Percentiles rank a stretch among this genome's conserved stretches.
Evolutionary conservation across 2,113 vertebrate species (phyloP).

Genomic region (Indri indri): DNA sequence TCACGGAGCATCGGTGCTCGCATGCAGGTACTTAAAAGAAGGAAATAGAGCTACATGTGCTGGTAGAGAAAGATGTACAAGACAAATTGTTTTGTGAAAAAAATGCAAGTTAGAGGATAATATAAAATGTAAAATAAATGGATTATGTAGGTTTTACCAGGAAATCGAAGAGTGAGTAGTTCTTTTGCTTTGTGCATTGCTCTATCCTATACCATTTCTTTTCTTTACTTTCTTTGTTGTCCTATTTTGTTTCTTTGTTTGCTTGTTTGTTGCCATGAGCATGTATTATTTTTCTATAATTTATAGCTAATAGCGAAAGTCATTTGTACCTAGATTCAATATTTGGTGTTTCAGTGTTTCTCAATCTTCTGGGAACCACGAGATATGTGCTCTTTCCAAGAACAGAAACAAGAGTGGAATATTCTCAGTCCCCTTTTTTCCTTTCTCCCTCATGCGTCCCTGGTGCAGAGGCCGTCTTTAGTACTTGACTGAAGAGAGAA

Average conservation of each 20-base stretch:
- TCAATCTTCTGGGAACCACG: background rate
- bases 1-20: background rate
- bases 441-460: background rate
- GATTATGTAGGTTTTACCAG: background rate
- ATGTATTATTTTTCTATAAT: background rate
- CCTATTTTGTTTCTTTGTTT: background rate
- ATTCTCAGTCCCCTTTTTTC: background rate
- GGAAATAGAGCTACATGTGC: background rate
- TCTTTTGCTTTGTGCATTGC: background rate
- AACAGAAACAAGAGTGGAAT: background rate
- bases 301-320: background rate
- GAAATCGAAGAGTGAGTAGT: background rate
- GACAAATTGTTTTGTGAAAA: background rate
- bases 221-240: background rate
- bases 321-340: background rate
- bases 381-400: background rate
- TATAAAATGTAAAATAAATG: background rate
- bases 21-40: background rate
- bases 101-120: background rate
- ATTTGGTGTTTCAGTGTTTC: background rate
- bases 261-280: background rate
- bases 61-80: background rate
- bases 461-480: background rate
- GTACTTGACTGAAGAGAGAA: background rate
- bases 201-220: background rate